Conservation (phyloP, 2,113 vertebrate species). For the Oreotrochilus melanogaster region DNA sequence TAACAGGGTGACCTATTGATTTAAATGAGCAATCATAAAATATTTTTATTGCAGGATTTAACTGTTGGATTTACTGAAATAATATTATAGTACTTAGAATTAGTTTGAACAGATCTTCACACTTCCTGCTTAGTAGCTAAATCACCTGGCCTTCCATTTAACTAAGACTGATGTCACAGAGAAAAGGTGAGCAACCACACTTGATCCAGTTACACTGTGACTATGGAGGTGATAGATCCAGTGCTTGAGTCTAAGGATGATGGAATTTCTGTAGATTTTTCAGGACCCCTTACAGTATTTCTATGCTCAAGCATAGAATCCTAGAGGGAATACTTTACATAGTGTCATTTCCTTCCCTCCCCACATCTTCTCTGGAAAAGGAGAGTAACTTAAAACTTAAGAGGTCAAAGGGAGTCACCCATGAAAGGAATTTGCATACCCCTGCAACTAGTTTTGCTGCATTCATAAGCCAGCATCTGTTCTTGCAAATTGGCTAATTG, state of each 20-base stretch:
- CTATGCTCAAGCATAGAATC: neutral
- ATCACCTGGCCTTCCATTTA: neutral
- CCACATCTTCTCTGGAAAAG: neutral
- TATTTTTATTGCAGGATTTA: neutral
- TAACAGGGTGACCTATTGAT: neutral
- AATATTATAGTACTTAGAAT: neutral
- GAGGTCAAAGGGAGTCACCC: neutral
- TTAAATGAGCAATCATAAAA: neutral
- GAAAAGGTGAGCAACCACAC: neutral
- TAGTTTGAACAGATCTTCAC: neutral
- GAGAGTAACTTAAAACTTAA: neutral
- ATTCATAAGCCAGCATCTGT: conserved; percentile 19
- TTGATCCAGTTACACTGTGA: neutral
- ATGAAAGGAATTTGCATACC: neutral
- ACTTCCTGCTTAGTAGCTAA: neutral
- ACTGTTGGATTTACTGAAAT: neutral
- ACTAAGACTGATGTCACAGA: neutral
- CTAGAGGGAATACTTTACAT: neutral
- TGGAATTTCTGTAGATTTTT: neutral
- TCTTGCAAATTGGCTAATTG: conserved; percentile 35
- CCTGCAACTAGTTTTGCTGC: neutral
- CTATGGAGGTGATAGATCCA: neutral
- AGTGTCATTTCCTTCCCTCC: neutral
- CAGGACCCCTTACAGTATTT: neutral
- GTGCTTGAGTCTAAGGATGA: neutral